phyloP scores from a whole-genome alignment of 1,140 invertebrate species.

The Araneus ventricosus region DNA sequence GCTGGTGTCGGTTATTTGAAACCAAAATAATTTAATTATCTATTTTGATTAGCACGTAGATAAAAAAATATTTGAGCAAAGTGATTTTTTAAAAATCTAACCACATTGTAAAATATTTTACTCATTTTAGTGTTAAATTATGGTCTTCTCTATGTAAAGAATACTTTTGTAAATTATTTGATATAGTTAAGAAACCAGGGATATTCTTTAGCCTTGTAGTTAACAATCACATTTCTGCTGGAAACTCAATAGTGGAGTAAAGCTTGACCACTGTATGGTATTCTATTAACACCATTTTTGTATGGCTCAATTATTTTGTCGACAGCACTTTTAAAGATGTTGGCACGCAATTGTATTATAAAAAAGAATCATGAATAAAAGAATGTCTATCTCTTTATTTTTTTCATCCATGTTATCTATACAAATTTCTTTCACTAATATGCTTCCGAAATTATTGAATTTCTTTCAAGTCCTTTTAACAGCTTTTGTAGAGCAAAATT shows the following conservation, averaged over 20 bases:
- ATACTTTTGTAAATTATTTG: background rate
- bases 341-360: conserved; percentile 58
- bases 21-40: background rate
- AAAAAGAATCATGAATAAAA: conserved; percentile 31
- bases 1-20: background rate
- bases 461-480: too few relatives aligned
- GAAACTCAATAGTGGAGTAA: conserved; percentile 40
- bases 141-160: background rate
- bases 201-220: conserved; percentile 67
- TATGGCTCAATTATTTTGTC: conserved; percentile 63
- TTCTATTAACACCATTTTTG: conserved; percentile 39
- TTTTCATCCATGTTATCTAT: background rate
- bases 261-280: conserved; percentile 30
- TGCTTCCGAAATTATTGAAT: too few relatives aligned
- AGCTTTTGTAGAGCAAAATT: background rate
- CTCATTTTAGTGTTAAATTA: background rate
- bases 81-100: background rate
- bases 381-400: conserved; percentile 23
- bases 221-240: conserved; percentile 68
- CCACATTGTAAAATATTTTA: background rate
- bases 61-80: background rate
- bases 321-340: conserved; percentile 66
- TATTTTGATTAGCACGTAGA: background rate
- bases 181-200: conserved; percentile 48
- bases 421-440: too few relatives aligned